These are phyloP conservation scores for Nesogale talazaci DNA, from an alignment of 2,113 vertebrate species.

Conservation along the genomic window DNA sequence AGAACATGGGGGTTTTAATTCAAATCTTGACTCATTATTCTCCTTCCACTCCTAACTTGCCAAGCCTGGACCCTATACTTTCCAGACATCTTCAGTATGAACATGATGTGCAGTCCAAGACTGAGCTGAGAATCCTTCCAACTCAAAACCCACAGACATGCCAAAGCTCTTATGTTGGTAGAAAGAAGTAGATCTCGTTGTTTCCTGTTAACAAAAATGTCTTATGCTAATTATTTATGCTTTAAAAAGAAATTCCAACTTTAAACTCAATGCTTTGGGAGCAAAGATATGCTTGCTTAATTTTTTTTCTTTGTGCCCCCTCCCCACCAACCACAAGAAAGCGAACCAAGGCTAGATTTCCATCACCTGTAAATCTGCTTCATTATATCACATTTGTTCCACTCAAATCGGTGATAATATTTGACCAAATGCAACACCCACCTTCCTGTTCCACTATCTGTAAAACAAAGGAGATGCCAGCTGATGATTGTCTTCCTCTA, in stretches of 20 bases:
- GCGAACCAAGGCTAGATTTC: neutral
- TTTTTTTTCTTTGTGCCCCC: too few relatives aligned
- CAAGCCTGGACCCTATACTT: too few relatives aligned
- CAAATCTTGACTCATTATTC: neutral
- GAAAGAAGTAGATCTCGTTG: neutral
- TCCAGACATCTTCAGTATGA: too few relatives aligned
- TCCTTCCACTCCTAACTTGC: neutral
- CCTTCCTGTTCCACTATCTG: neutral
- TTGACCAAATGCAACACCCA: neutral
- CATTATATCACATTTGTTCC: neutral
- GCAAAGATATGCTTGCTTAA: neutral
- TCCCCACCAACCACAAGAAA: neutral
- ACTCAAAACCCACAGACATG: neutral
- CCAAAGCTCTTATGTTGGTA: neutral
- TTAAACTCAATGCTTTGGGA: neutral
- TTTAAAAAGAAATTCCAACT: slow-evolving; percentile 5
- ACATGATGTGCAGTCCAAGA: neutral
- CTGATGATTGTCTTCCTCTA: rapidly evolving
- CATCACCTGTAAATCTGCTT: neutral
- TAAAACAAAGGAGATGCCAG: neutral
- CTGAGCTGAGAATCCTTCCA: neutral
- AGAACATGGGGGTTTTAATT: neutral
- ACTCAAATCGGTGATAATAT: neutral
- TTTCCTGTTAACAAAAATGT: neutral
- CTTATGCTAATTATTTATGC: neutral